These are phyloP conservation scores for Holothuria glaberrima DNA, from an alignment of 35 echinoderm and acorn worm genomes.

Conservation along the genomic window DNA sequence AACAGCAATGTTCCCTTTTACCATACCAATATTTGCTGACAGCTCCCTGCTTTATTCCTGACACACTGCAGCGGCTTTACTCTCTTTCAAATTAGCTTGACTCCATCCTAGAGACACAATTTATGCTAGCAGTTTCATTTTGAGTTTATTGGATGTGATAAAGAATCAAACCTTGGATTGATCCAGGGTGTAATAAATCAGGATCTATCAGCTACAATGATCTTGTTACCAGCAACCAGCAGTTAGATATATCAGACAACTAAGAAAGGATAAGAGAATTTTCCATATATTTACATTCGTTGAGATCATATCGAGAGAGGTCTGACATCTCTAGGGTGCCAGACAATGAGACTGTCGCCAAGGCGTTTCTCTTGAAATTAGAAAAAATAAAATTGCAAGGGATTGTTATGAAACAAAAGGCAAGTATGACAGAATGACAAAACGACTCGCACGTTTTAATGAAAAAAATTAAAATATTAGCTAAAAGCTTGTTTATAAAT, in stretches of 20 bases:
- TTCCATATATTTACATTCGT: constrained; percentile 35
- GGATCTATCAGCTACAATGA: constrained; percentile 21
- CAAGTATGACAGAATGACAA: too few relatives aligned
- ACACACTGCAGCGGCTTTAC: not conserved
- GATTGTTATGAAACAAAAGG: not conserved
- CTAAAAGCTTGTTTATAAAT: too few relatives aligned
- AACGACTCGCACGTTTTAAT: too few relatives aligned
- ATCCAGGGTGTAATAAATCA: constrained; percentile 43
- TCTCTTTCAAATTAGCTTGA: constrained; percentile 20
- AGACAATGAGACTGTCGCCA: constrained; percentile 43
- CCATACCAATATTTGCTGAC: constrained; percentile 12
- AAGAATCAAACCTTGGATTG: constrained; percentile 36
- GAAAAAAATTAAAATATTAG: too few relatives aligned
- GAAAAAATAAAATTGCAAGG: not conserved
- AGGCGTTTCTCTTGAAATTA: constrained; percentile 12
- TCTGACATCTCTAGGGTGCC: constrained; percentile 32
- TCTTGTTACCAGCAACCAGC: constrained; percentile 27
- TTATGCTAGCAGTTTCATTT: constrained; percentile 42
- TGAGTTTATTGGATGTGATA: constrained; percentile 51
- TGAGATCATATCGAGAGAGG: not conserved
- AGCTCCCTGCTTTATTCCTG: constrained; percentile 14
- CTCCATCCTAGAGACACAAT: constrained; percentile 24
- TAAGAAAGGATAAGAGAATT: too few relatives aligned
- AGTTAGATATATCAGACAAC: not conserved
- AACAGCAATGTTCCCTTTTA: not conserved